phyloP scores from a whole-genome alignment of 2,113 vertebrate species.

The Apteryx owenii region DNA sequence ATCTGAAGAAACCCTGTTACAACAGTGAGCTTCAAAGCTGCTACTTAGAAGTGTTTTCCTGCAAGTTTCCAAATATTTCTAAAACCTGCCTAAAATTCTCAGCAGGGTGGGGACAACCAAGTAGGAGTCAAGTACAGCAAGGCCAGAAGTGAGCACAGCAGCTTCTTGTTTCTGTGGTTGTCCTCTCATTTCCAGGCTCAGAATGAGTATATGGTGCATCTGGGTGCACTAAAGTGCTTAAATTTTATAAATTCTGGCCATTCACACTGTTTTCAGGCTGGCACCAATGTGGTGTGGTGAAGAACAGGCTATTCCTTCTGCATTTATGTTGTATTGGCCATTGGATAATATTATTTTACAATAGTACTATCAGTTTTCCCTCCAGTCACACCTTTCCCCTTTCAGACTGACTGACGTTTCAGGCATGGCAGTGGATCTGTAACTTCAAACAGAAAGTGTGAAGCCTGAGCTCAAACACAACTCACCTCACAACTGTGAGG shows the following conservation, averaged over 20 bases:
- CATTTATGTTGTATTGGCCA: neutral
- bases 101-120: neutral
- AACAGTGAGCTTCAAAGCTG: neutral
- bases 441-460: neutral
- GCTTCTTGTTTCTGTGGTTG: neutral
- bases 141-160: neutral
- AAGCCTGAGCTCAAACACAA: neutral
- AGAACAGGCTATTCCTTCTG: neutral
- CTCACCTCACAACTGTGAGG: neutral
- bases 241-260: neutral
- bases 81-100: neutral
- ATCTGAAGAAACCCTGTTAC: neutral
- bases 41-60: neutral
- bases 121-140: neutral
- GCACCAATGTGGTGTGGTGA: fast-evolving
- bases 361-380: neutral
- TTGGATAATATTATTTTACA: neutral
- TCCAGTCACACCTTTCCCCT: neutral
- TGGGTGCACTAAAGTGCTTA: neutral
- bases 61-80: neutral
- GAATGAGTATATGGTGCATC: neutral
- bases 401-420: neutral
- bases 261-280: neutral
- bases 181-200: neutral
- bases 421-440: neutral